phyloP scores from a whole-genome alignment of 2,113 vertebrate species.

The Syngnathus scovelli region DNA sequence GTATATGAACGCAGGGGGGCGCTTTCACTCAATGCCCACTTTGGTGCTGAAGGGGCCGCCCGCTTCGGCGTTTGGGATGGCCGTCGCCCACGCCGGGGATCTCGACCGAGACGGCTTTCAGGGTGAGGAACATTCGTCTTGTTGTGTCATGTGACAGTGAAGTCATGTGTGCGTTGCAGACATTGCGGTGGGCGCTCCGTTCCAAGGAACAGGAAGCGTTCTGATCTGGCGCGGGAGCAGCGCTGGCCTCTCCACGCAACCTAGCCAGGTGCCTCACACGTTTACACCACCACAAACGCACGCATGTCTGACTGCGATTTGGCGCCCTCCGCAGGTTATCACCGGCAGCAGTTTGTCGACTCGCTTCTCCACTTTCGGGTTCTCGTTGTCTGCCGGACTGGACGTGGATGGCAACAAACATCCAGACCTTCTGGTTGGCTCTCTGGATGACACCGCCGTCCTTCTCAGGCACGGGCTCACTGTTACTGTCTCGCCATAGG shows the following conservation, averaged over 20 bases:
- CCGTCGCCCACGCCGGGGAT: slow-evolving; percentile 79
- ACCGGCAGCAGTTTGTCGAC: slow-evolving; percentile 60
- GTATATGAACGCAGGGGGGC: slow-evolving; percentile 81
- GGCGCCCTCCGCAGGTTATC: slow-evolving; percentile 54
- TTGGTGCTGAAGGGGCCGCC: slow-evolving; percentile 70
- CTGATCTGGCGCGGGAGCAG: slow-evolving; percentile 84
- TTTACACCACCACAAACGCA: too few relatives aligned
- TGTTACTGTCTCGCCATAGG: background rate
- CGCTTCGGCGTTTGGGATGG: slow-evolving; percentile 79
- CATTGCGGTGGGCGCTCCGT: slow-evolving; percentile 87
- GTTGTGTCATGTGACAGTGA: background rate
- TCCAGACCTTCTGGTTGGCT: slow-evolving; percentile 86
- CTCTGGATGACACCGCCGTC: slow-evolving; percentile 72
- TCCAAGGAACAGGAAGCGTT: slow-evolving; percentile 78
- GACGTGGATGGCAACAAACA: slow-evolving; percentile 83
- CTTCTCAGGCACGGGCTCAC: slow-evolving; percentile 75
- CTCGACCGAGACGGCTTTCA: slow-evolving; percentile 89
- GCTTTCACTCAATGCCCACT: slow-evolving; percentile 59
- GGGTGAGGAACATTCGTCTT: slow-evolving; percentile 64
- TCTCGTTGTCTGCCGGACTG: slow-evolving; percentile 79
- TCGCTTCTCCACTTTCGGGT: slow-evolving; percentile 78
- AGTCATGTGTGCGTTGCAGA: slow-evolving; percentile 63
- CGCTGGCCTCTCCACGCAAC: slow-evolving; percentile 58
- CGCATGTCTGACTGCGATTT: background rate
- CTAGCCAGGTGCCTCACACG: slow-evolving; percentile 77